Base-by-base conservation (phyloP, 2,797 vertebrate species). In the Danio albolineatus region DNA sequence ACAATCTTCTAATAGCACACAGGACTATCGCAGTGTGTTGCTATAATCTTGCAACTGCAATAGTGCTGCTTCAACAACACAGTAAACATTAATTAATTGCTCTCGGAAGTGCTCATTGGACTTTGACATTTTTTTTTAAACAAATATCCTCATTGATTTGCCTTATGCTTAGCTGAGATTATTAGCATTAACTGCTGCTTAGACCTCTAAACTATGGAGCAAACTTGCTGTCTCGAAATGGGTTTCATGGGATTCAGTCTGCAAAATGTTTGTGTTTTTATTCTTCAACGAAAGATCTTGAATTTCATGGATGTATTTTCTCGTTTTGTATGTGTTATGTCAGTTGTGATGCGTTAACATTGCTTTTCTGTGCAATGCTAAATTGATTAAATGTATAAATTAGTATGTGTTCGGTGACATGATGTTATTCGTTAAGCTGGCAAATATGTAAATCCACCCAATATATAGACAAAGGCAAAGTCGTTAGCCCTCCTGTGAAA, bases 21-120 rank as follows among this genome's bases (percentile, higher is more conserved):
- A 73, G 57, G 51, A 69, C 60, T 19, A 60, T 54, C 44, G 49
- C 39, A 39, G 19, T 66, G 56, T 81, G 72, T 76, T 74, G 49
- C 74, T 61, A 43, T 80, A 59, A 70, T 81, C 51, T 59, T 49
- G 43, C 57, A 82, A 79, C 69, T 28, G 28, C 61, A 59, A 59
- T 71, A 71, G 46, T 73, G 79, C 80, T 78, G 60, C 66, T 77
- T 83, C 70, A 82, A 86, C 77, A 80, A 71, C n/a, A 77, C 10
- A 6, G n/a, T 36, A 17, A 62, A 14, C 41, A 41, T 46, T 64
- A 70, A 83, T 82, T 60, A 86, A 79, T 82, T 57, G 64, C 57
- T 69, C 39, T 83, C 19, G 69, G 85, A 84, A 82, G 66, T 71
- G 67, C 53, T 79, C 61, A 13, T 51, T 78, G 83, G 75, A 83